Conservation (phyloP, 2,113 vertebrate genomes). For the Channa argus region DNA sequence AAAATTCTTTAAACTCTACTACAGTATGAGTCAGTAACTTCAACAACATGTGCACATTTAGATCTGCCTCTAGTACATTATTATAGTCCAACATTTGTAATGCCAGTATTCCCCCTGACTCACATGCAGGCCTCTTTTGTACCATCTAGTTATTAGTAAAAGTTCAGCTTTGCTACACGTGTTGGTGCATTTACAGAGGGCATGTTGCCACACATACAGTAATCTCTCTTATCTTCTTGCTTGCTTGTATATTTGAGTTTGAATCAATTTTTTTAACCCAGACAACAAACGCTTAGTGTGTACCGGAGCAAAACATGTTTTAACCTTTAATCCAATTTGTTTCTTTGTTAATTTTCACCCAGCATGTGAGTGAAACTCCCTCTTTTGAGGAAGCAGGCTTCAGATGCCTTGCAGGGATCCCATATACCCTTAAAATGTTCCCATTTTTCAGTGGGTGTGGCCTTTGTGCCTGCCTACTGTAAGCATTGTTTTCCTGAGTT, state of each 20-base stretch:
- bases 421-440: slow-evolving; percentile 41
- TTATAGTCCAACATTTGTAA: slow-evolving; percentile 13
- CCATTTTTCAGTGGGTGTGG: slow-evolving; percentile 44
- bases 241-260: slow-evolving; percentile 31
- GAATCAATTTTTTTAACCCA: slow-evolving; percentile 10
- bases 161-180: slow-evolving; percentile 41
- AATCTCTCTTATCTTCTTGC: slow-evolving; percentile 16
- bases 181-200: slow-evolving; percentile 17
- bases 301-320: slow-evolving; percentile 7
- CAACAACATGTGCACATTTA: slow-evolving; percentile 9
- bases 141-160: slow-evolving; percentile 32
- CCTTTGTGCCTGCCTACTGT: background rate
- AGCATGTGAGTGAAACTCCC: slow-evolving; percentile 50
- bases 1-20: background rate
- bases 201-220: slow-evolving; percentile 31
- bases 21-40: background rate
- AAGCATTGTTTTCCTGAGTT: slow-evolving; percentile 29
- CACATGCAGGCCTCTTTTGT: slow-evolving; percentile 44
- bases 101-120: slow-evolving; percentile 31
- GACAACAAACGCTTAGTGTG: slow-evolving; percentile 38
- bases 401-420: slow-evolving; percentile 41
- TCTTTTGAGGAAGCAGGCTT: slow-evolving; percentile 29
- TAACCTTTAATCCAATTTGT: slow-evolving; percentile 32
- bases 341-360: slow-evolving; percentile 45
- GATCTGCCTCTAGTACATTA: slow-evolving; percentile 35